Conservation (phyloP, 2,888 invertebrate species). For the Ochropleura leucogaster region DNA sequence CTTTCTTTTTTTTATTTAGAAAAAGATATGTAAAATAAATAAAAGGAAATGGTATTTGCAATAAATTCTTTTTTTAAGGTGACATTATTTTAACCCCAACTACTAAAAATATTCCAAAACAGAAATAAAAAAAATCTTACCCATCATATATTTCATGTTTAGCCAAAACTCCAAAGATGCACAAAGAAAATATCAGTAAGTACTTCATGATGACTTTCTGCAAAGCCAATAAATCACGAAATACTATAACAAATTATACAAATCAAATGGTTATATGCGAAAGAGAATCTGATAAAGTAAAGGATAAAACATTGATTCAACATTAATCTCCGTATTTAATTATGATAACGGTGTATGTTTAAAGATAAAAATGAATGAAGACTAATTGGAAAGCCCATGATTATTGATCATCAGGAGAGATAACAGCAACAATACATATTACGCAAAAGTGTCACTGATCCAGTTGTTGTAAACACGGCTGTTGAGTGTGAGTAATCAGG, state of each 20-base stretch:
- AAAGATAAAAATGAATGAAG: not conserved
- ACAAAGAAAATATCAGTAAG: slow-evolving; percentile 67
- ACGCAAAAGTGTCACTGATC: too few species aligned
- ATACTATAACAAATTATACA: not conserved
- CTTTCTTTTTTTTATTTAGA: too few species aligned
- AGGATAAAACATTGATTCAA: not conserved
- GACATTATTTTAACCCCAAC: not conserved
- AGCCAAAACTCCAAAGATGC: slow-evolving; percentile 69
- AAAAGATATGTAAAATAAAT: too few species aligned
- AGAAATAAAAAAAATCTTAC: not conserved
- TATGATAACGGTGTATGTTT: not conserved
- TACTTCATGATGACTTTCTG: slow-evolving; percentile 47
- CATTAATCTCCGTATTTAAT: not conserved
- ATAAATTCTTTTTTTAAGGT: not conserved
- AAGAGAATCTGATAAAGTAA: slow-evolving; percentile 25
- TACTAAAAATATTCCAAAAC: not conserved
- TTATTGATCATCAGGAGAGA: not conserved
- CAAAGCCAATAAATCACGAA: not conserved
- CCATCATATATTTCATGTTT: slow-evolving; percentile 79
- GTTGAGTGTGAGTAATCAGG: too few species aligned
- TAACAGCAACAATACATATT: not conserved
- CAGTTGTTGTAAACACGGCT: too few species aligned
- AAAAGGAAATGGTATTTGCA: too few species aligned
- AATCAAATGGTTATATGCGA: slow-evolving; percentile 41
- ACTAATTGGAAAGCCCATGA: not conserved